Conservation (phyloP, 1,140 invertebrate species). For the Drosophila serrata region DNA sequence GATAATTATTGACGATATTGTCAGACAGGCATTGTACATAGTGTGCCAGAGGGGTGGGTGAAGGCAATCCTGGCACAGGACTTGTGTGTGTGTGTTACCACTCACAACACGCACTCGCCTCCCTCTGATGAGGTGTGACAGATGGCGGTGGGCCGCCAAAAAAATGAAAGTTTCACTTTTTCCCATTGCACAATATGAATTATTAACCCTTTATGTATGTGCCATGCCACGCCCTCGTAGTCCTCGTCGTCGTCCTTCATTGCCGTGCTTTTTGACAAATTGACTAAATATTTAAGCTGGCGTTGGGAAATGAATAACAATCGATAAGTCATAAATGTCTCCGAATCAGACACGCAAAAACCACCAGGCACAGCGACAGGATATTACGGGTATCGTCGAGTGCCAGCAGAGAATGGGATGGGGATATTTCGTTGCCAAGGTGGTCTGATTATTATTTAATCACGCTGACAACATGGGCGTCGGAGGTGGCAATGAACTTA, state of each 20-base stretch:
- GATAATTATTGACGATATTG: slow-evolving; percentile 76
- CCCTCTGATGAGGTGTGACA: slow-evolving; percentile 75
- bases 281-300: slow-evolving; percentile 77
- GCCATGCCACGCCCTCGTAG: slow-evolving; percentile 12
- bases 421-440: slow-evolving; percentile 18
- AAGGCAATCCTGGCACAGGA: neutral
- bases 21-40: slow-evolving; percentile 23
- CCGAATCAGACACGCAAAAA: slow-evolving; percentile 70
- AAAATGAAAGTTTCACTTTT: slow-evolving; percentile 63
- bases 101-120: slow-evolving; percentile 19
- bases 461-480: slow-evolving; percentile 63
- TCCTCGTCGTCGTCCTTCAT: neutral
- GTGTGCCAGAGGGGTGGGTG: too few species aligned
- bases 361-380: slow-evolving; percentile 8
- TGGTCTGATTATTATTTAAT: slow-evolving; percentile 61
- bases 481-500: slow-evolving; percentile 60
- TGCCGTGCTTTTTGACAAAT: slow-evolving; percentile 71
- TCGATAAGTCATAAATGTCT: slow-evolving; percentile 82
- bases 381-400: slow-evolving; percentile 22
- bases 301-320: slow-evolving; percentile 74
- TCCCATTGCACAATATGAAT: slow-evolving; percentile 70
- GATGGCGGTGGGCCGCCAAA: slow-evolving; percentile 47
- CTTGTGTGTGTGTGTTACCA: slow-evolving; percentile 11
- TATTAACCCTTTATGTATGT: slow-evolving; percentile 64
- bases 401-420: slow-evolving; percentile 3